Conservation (phyloP, 2,888 invertebrate species). For the Nebria brevicollis region DNA sequence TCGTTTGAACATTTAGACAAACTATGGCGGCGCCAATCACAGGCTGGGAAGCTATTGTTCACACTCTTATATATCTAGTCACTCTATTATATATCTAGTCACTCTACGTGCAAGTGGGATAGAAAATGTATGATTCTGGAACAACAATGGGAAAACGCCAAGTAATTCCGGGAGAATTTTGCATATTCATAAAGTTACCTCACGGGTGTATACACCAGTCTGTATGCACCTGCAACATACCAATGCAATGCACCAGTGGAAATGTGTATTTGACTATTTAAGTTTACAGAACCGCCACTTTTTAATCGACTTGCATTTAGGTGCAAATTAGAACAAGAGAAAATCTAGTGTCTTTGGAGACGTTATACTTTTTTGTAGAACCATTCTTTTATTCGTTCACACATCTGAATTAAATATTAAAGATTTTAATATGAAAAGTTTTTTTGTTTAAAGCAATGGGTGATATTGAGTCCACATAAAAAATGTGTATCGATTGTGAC, state of each 20-base stretch:
- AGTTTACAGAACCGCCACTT: background rate
- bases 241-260: background rate
- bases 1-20: no score
- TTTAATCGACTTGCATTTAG: background rate
- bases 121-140: background rate
- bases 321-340: background rate
- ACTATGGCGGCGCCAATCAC: no score
- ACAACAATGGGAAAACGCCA: background rate
- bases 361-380: no score
- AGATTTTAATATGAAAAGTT: no score
- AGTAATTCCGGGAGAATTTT: background rate
- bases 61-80: no score
- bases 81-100: no score
- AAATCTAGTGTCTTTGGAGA: background rate
- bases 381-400: no score
- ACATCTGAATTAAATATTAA: no score
- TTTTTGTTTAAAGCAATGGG: no score
- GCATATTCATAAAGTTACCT: background rate
- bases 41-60: no score
- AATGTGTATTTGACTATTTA: background rate
- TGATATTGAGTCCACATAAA: no score
- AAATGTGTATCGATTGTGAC: background rate
- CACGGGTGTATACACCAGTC: background rate
- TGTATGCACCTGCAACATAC: background rate
- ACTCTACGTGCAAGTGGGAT: background rate